Conservation (phyloP, 2,888 invertebrate species). For the Coleophora deauratella region DNA sequence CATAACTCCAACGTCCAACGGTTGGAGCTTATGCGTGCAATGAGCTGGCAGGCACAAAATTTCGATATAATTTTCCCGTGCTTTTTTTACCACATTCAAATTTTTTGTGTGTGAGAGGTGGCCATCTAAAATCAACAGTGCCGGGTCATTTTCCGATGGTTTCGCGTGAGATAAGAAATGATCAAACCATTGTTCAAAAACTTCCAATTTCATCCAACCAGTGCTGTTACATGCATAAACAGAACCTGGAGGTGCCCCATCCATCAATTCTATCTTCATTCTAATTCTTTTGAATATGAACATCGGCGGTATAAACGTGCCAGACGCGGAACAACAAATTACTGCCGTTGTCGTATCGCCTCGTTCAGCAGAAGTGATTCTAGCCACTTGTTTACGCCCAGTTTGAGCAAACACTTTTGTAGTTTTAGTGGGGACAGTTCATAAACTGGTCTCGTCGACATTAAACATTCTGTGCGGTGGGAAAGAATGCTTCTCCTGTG, state of each 20-base stretch:
- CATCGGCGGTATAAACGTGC: constrained; percentile 23
- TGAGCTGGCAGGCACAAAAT: too few relatives aligned
- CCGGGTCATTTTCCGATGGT: too few relatives aligned
- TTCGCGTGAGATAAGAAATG: too few relatives aligned
- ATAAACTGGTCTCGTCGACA: constrained; percentile 11
- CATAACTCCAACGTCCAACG: too few relatives aligned
- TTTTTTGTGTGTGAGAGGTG: too few relatives aligned
- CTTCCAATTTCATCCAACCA: constrained; percentile 27
- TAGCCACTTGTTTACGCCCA: constrained; percentile 23
- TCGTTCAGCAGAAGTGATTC: constrained; percentile 22
- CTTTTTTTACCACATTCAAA: too few relatives aligned
- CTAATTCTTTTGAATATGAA: constrained; percentile 23
- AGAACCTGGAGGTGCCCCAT: constrained; percentile 27
- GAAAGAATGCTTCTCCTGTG: too few relatives aligned
- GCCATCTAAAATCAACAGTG: too few relatives aligned
- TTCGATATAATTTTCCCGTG: too few relatives aligned
- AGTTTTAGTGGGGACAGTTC: constrained; percentile 19
- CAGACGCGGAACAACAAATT: constrained; percentile 23
- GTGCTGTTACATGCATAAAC: constrained; percentile 12
- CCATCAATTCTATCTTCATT: constrained; percentile 21
- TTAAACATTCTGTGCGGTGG: constrained; percentile 15
- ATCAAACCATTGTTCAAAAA: constrained; percentile 34
- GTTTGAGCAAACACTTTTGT: constrained; percentile 20
- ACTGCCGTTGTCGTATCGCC: constrained; percentile 22
- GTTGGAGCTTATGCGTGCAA: too few relatives aligned